Base-by-base conservation (phyloP, 2,888 invertebrate species). In the Spialia ferax region DNA sequence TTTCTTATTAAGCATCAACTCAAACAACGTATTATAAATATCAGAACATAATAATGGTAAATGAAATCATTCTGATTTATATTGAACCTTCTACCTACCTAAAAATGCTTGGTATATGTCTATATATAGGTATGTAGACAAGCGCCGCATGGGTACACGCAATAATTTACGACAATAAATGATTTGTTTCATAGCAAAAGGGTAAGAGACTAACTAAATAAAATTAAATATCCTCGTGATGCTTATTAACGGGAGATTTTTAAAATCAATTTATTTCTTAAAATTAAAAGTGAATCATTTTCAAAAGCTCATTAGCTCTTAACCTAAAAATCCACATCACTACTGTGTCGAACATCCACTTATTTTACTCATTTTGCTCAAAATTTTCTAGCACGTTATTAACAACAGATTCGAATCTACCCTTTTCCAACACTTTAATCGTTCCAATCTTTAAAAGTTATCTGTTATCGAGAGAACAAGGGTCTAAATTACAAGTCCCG, bases 401-500 rank as follows among this genome's bases (percentile, higher is more conserved):
- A 8, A 29, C 2, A 2, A 29, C 29, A 8, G 8, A 29, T 7
- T 29, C 4, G 29, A n/a, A n/a, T n/a, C n/a, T 3, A 29, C 29
- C 6, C 29, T 29, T 29, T 32, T 32, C 32, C 1, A 10, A 32
- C 1, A 15, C 7, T 42, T 42, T 15, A 38, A 15, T 7, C 18
- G 7, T 48, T 26, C 22, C 23, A 52, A 48, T 26, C 52, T 26
- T 52, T 26, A 2, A 4, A 32, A 32, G 48, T 20, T 35, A 35
- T 11, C 0, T 20, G 29, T 18, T 48, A 13, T 32, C 15, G 22
- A n/a, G 57, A 32, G n/a, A 42, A 29, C 50, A 52, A 18, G 15
- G 3, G 8, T n/a, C 38, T 65, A 22, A 65, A 26, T 59, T 66
- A 66, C 38, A 29, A 66, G 42, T 59, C 60, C 42, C 77, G 75